Evolutionary conservation across 2,888 invertebrate species (phyloP), one percentile per base, ranked within the genome.

Genomic region (Autographa gamma): DNA sequence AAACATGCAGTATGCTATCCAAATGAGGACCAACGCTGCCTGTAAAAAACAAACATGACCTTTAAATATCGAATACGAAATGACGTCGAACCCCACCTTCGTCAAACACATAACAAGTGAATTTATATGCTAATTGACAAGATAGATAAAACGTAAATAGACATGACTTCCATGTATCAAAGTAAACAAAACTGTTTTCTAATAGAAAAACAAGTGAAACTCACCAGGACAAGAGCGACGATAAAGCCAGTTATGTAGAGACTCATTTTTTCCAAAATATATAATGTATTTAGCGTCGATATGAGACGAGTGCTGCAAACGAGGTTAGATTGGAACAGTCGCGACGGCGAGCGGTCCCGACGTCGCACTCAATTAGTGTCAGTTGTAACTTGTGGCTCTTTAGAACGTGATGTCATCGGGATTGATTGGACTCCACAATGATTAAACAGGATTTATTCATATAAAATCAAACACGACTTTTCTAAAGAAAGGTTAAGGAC

Each of bases 1-100:
- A 80, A 95, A 95, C 94, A 95, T 93, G 81, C 94, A 95, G 84
- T 92, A 95, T 6, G 92, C 89, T 85, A 95, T 92, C 93, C 93
- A 95, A 52, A 84, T 83, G 34, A 94, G 69, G 48, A 94, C 90
- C 16, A 94, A 72, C 19, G 85, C 87, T 25, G 94, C 93, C 95
- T 95, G 93, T 13, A 69, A 74, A 70, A 81, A 83, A 78, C 67
- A 73, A 77, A 25, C 54, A 25, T 56, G 7, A 56, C 54, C 13
- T 19, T 13, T 56, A 8, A 56, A 56, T 25, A 19, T 8, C 25
- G 3, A 25, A 56, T 56, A 19, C 58, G 48, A 6, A 60, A 52
- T 71, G 18, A 65, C 61, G 41, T 64, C 31, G 14, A 60, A 62
- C 11, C 9, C 48, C 59, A 48, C 67, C 65, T 69, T 66, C 25